These are phyloP conservation scores for Limnephilus auricula DNA, from an alignment of 2,888 invertebrate species.

Conservation along the genomic window DNA sequence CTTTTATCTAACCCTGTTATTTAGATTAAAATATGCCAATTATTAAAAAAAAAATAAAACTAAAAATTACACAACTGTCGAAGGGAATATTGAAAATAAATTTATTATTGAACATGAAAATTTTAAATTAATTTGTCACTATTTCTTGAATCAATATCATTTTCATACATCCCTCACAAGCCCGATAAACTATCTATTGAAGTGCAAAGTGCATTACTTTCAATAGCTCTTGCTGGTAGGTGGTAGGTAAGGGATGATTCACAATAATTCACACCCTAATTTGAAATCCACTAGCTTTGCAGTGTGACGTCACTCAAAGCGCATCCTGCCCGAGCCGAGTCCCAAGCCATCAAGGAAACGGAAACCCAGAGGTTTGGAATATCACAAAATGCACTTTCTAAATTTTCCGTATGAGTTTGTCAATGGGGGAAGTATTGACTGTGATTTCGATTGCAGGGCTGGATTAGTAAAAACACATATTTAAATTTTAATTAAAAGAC, in stretches of 20 bases:
- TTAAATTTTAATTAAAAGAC: too few species aligned
- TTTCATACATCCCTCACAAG: neutral
- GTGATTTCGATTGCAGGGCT: constrained; percentile 10
- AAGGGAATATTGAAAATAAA: too few species aligned
- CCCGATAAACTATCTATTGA: neutral
- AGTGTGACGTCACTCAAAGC: constrained; percentile 33
- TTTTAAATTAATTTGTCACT: neutral
- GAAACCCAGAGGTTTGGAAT: constrained; percentile 51
- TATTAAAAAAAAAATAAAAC: too few species aligned
- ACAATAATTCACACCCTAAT: constrained; percentile 29
- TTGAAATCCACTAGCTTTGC: constrained; percentile 29
- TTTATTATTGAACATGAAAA: neutral
- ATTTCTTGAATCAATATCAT: neutral
- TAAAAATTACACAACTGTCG: too few species aligned
- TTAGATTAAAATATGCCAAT: too few species aligned
- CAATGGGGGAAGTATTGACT: constrained; percentile 11
- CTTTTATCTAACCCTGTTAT: too few species aligned
- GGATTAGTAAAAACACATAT: neutral
- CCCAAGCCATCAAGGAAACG: constrained; percentile 20
- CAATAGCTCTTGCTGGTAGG: neutral
- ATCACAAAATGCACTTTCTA: constrained; percentile 64
- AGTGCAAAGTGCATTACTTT: neutral
- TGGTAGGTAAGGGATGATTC: neutral
- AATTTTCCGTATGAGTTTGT: constrained; percentile 44
- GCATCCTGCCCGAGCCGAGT: constrained; percentile 24